These are phyloP conservation scores for Chaetodon trifasciatus DNA, from an alignment of 2,797 vertebrate species.

Conservation along the genomic window DNA sequence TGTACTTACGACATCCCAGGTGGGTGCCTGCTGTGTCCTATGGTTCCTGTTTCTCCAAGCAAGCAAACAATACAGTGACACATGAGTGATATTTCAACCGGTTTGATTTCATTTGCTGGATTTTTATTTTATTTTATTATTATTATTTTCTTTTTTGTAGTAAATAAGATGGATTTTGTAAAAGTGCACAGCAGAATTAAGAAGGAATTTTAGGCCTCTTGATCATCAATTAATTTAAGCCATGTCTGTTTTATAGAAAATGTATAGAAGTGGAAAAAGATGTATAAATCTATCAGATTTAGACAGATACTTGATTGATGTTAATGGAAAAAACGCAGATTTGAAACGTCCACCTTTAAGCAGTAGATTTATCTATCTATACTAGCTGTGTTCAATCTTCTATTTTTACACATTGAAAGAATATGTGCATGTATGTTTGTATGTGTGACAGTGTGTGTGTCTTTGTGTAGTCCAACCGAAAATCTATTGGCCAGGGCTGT, in stretches of 20 bases:
- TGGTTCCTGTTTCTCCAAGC: constrained; percentile 49
- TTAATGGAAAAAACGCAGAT: constrained; percentile 68
- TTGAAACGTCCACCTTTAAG: constrained; percentile 78
- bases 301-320: constrained; percentile 75
- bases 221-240: constrained; percentile 82
- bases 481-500: constrained; percentile 56
- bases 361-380: constrained; percentile 72
- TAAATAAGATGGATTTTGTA: constrained; percentile 70
- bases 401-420: constrained; percentile 83
- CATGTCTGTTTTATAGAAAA: constrained; percentile 86
- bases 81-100: constrained; percentile 53
- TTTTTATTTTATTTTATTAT: neutral
- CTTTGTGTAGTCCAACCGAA: constrained; percentile 71
- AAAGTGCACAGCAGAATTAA: constrained; percentile 66
- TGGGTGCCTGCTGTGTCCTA: constrained; percentile 67
- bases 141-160: constrained; percentile 37
- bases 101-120: constrained; percentile 62
- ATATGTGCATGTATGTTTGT: constrained; percentile 77
- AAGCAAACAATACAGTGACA: constrained; percentile 48
- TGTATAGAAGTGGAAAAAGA: constrained; percentile 78
- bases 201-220: constrained; percentile 78
- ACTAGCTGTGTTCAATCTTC: constrained; percentile 80
- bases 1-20: constrained; percentile 59
- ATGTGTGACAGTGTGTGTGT: constrained; percentile 67
- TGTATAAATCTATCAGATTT: constrained; percentile 81